Conservation (phyloP, 2,888 invertebrate genomes). For the Rhagonycha fulva region DNA sequence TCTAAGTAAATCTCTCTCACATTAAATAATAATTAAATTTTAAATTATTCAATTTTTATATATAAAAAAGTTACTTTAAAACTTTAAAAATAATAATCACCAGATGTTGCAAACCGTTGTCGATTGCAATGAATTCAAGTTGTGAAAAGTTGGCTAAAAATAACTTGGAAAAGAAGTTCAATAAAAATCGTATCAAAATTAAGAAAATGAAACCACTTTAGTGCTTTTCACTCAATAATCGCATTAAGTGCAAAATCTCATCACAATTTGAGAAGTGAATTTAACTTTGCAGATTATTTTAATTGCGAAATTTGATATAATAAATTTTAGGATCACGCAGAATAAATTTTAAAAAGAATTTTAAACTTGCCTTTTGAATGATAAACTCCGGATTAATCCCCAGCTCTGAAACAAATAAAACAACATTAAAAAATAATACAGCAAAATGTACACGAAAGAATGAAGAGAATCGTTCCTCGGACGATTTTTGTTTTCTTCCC, state of each 20-base stretch:
- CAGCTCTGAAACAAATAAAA: conserved; percentile 38
- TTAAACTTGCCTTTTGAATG: conserved; percentile 40
- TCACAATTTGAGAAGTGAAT: conserved; percentile 24
- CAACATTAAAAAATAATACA: conserved; percentile 15
- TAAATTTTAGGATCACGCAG: conserved; percentile 13
- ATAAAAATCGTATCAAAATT: conserved; percentile 28
- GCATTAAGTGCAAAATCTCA: conserved; percentile 32
- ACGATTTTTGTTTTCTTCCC: not conserved
- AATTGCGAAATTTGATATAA: conserved; percentile 29
- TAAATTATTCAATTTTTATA: not conserved
- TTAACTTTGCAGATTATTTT: conserved; percentile 31
- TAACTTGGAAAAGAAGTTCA: conserved; percentile 25
- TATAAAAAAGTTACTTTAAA: not conserved
- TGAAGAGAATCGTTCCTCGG: not conserved
- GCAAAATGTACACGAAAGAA: not conserved
- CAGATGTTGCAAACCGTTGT: conserved; percentile 9
- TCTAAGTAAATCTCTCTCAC: not conserved
- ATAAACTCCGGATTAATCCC: conserved; percentile 44
- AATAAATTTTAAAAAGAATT: conserved; percentile 1
- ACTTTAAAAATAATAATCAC: conserved; percentile 14
- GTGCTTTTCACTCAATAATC: conserved; percentile 30
- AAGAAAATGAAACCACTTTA: conserved; percentile 27
- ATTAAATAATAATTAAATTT: not conserved
- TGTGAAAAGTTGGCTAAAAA: conserved; percentile 22
- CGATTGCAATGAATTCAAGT: conserved; percentile 21